Percentiles rank a stretch among this genome's conserved stretches.
phyloP scores from a whole-genome alignment of 2,888 invertebrate genomes.

The Hirtodrosophila cameraria region DNA sequence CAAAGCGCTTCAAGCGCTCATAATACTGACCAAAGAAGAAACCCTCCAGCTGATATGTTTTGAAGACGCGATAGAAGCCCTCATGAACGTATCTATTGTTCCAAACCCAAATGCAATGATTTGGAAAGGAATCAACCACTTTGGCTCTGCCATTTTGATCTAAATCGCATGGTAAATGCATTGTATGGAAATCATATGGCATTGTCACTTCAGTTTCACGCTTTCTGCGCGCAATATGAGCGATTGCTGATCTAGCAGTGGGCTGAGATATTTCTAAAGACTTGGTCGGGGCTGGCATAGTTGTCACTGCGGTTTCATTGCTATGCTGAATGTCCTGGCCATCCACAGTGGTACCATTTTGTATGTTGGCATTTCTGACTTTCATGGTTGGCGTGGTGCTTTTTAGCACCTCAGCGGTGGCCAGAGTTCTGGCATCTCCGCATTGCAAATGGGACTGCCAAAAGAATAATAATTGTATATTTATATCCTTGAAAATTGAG shows the following conservation, averaged over 20 bases:
- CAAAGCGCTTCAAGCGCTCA: conserved; percentile 50
- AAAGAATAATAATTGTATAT: not conserved
- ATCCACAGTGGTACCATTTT: not conserved
- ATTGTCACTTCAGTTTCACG: conserved; percentile 16
- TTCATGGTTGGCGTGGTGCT: not conserved
- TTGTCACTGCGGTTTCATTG: conserved; percentile 3
- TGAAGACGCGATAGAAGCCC: conserved; percentile 37
- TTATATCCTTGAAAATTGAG: not conserved
- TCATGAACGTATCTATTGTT: conserved; percentile 33
- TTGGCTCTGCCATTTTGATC: conserved; percentile 16
- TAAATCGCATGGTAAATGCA: conserved; percentile 48
- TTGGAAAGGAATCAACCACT: conserved; percentile 8
- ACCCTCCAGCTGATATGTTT: conserved; percentile 50
- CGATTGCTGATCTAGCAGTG: not conserved
- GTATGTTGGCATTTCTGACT: not conserved
- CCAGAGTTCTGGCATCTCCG: conserved; percentile 3
- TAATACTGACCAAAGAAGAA: conserved; percentile 53
- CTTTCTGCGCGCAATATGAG: conserved; percentile 33
- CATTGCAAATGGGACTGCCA: conserved; percentile 2
- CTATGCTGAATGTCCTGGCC: not conserved
- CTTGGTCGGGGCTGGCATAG: not conserved
- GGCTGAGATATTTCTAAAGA: conserved; percentile 1
- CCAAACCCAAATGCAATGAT: conserved; percentile 42
- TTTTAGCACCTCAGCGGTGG: not conserved
- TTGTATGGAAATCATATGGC: conserved; percentile 33